Conservation (phyloP, 2,888 invertebrate species). For the Andrena fulva region DNA sequence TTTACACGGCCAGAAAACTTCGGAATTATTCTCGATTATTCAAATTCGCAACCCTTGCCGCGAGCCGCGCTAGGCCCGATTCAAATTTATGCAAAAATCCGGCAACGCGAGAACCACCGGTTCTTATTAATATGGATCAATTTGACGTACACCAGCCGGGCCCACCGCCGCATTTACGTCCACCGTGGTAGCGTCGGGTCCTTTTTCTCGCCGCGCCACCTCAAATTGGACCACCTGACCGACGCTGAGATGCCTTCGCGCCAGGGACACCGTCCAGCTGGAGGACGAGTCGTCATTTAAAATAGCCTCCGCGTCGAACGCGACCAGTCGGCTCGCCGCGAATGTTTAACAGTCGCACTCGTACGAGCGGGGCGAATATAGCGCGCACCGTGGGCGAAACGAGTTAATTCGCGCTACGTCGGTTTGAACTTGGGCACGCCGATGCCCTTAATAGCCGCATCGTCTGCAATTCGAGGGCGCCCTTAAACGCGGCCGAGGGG, state of each 20-base stretch:
- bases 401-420: background rate
- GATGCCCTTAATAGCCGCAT: conserved; percentile 37
- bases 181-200: background rate
- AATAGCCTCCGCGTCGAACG: background rate
- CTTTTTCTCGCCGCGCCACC: conserved; percentile 13
- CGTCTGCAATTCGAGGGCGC: background rate
- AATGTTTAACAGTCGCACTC: no score
- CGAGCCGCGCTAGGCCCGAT: conserved; percentile 71
- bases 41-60: conserved; percentile 78
- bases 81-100: conserved; percentile 82
- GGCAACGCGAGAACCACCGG: conserved; percentile 73
- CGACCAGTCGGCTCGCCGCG: background rate
- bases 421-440: background rate
- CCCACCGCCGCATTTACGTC: conserved; percentile 3
- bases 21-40: conserved; percentile 81
- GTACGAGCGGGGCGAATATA: no score
- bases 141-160: conserved; percentile 68
- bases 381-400: no score
- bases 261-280: background rate
- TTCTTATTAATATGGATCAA: conserved; percentile 82
- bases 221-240: conserved; percentile 57
- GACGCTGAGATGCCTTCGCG: conserved; percentile 12
- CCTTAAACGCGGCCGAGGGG: conserved; percentile 32
- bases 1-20: conserved; percentile 76
- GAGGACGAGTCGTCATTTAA: background rate